Conservation (phyloP, 1,140 invertebrate genomes). For the Anastrepha obliqua region DNA sequence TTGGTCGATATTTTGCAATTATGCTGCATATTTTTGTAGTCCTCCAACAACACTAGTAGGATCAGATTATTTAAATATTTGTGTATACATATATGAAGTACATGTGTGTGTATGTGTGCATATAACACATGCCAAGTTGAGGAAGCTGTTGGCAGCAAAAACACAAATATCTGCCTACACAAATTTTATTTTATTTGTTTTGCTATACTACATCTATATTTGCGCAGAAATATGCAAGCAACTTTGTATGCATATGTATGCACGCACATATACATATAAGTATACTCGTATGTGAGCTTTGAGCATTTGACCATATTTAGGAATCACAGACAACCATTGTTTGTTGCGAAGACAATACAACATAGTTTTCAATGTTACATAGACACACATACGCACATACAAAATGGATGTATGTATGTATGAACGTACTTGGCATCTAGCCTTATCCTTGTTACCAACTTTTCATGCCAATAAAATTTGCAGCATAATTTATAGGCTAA, state of each 20-base stretch:
- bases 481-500: constrained; percentile 43
- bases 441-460: constrained; percentile 23
- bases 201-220: not conserved
- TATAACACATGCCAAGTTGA: not conserved
- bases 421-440: constrained; percentile 5
- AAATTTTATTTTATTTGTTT: not conserved
- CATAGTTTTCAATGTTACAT: not conserved
- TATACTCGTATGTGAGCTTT: not conserved
- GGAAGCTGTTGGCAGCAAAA: not conserved
- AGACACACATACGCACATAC: not conserved
- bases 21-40: not conserved
- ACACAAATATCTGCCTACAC: not conserved
- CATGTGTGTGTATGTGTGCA: not conserved
- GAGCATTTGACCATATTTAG: not conserved
- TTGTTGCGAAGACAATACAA: constrained; percentile 27
- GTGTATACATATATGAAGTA: not conserved
- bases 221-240: constrained; percentile 16
- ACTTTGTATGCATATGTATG: not conserved
- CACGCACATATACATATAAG: not conserved
- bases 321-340: constrained; percentile 20
- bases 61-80: not conserved
- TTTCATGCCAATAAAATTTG: constrained; percentile 42
- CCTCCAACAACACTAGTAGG: no score
- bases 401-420: not conserved
- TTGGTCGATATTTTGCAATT: not conserved